Conservation (phyloP, 2,113 vertebrate species). For the Spea multiplicata region DNA sequence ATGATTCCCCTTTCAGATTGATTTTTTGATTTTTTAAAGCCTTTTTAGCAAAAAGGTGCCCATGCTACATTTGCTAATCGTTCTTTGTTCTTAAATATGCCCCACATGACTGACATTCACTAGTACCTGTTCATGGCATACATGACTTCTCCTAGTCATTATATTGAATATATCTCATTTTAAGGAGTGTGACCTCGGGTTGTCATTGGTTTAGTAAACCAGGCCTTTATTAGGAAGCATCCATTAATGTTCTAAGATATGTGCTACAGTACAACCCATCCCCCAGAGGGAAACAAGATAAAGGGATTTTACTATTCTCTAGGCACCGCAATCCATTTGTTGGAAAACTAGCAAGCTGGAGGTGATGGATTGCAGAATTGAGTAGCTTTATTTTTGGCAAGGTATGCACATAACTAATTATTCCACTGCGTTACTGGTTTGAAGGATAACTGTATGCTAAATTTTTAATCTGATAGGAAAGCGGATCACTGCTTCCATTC, state of each 20-base stretch:
- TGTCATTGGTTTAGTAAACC: constrained; percentile 74
- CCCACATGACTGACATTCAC: constrained; percentile 56
- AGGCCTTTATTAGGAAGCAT: constrained; percentile 66
- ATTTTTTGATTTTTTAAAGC: constrained; percentile 72
- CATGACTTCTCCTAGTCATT: constrained; percentile 52
- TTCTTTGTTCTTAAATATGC: constrained; percentile 39
- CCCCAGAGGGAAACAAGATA: constrained; percentile 58
- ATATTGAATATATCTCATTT: constrained; percentile 61
- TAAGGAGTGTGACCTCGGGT: constrained; percentile 74
- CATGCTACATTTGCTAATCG: constrained; percentile 55
- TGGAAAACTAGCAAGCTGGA: constrained; percentile 67
- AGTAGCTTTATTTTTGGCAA: constrained; percentile 41
- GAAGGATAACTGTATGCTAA: constrained; percentile 21
- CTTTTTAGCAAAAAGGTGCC: constrained; percentile 63
- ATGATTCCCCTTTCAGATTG: constrained; percentile 68
- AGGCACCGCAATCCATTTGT: constrained; percentile 71
- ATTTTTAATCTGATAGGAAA: constrained; percentile 26
- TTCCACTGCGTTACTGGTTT: neutral
- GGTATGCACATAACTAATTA: constrained; percentile 15
- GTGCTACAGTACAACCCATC: constrained; percentile 57
- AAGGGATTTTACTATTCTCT: constrained; percentile 71
- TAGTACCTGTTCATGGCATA: constrained; percentile 47
- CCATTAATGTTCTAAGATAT: constrained; percentile 74
- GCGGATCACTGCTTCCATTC: neutral
- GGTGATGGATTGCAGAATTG: constrained; percentile 32